These are phyloP conservation scores for Alitta virens DNA, from an alignment of 2,888 invertebrate genomes.

Conservation along the genomic window DNA sequence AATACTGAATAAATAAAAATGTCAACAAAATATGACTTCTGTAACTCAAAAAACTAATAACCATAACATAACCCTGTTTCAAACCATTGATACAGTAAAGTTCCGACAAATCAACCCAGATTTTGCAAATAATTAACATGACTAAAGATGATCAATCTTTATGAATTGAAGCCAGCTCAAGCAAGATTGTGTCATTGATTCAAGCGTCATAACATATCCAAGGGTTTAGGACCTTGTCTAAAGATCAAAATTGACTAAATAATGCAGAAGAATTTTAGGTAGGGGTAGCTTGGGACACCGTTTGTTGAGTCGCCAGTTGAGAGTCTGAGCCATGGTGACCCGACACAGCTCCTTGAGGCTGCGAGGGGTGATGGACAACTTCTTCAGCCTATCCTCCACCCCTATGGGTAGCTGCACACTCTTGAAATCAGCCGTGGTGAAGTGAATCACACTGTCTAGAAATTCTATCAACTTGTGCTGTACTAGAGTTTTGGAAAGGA, in stretches of 20 bases:
- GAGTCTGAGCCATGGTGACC: slow-evolving; percentile 24
- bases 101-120: too few species aligned
- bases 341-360: slow-evolving; percentile 26
- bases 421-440: slow-evolving; percentile 26
- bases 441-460: slow-evolving; percentile 23
- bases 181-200: too few species aligned
- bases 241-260: slow-evolving; percentile 22
- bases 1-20: too few species aligned
- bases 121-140: too few species aligned
- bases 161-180: too few species aligned
- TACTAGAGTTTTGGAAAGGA: slow-evolving; percentile 24
- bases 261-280: slow-evolving; percentile 28
- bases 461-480: slow-evolving; percentile 28
- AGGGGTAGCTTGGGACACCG: slow-evolving; percentile 26
- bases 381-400: slow-evolving; percentile 3
- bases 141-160: too few species aligned
- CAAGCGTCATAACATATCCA: too few species aligned
- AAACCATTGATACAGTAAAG: too few species aligned
- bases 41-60: too few species aligned
- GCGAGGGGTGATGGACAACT: slow-evolving; percentile 19
- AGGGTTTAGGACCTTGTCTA: too few species aligned
- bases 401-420: slow-evolving; percentile 2
- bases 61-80: too few species aligned
- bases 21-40: too few species aligned
- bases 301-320: slow-evolving; percentile 27